Conservation (phyloP, 2,797 vertebrate species). For the Ibycter americanus region DNA sequence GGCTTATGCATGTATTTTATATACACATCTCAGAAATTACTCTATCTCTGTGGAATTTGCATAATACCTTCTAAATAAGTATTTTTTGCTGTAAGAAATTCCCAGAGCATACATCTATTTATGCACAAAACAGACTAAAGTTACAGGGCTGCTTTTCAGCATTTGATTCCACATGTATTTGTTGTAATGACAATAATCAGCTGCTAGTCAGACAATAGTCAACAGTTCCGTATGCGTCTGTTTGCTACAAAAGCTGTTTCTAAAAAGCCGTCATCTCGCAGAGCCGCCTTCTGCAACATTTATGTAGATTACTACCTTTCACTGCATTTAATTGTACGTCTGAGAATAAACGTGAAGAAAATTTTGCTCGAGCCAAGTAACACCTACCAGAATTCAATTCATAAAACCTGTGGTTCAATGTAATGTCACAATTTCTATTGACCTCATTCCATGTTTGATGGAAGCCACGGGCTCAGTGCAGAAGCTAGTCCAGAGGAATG, state of each 20-base stretch:
- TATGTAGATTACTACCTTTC: background rate
- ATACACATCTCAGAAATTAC: background rate
- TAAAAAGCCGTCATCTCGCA: background rate
- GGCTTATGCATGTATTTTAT: background rate
- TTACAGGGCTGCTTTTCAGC: background rate
- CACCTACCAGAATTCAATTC: background rate
- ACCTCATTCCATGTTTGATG: background rate
- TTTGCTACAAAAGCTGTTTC: background rate
- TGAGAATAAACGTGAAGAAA: background rate
- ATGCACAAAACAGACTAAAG: background rate
- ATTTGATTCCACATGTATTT: background rate
- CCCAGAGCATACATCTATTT: background rate
- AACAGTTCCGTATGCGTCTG: background rate
- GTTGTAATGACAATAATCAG: background rate
- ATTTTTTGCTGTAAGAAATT: background rate
- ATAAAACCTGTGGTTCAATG: background rate
- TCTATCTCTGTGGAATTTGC: background rate
- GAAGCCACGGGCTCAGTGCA: background rate
- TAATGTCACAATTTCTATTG: background rate
- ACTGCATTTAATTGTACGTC: background rate
- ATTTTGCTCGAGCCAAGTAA: background rate
- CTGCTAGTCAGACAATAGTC: background rate
- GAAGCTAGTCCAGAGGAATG: rapidly evolving
- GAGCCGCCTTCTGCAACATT: background rate
- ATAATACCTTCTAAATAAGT: background rate